A percentile compares a stretch with the other conserved stretches of the same genome.
phyloP scores from a whole-genome alignment of 2,113 vertebrate species.

The Archocentrus centrarchus region DNA sequence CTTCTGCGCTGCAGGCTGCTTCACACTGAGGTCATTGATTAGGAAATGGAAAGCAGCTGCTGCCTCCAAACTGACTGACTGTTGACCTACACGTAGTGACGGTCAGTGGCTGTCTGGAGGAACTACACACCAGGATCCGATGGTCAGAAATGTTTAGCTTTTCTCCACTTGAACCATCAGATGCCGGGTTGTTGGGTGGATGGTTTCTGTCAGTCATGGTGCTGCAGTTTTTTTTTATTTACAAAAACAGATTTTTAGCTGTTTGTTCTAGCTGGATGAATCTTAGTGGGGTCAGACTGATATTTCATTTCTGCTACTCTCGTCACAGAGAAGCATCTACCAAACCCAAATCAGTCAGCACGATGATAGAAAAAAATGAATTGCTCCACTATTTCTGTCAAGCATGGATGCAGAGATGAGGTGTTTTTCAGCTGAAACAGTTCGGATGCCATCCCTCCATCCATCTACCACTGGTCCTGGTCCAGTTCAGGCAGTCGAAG shows the following conservation, averaged over 20 bases:
- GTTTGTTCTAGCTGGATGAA: not conserved
- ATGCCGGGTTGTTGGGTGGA: not conserved
- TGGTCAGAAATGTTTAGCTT: not conserved
- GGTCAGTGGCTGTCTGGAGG: conserved; percentile 1
- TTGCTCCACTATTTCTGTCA: too few species aligned
- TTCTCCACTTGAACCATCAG: not conserved
- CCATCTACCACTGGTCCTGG: accelerated
- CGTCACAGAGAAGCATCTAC: not conserved
- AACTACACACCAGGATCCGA: not conserved
- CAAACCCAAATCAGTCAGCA: too few species aligned
- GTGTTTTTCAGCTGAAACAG: not conserved
- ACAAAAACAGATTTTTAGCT: not conserved
- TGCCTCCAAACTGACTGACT: not conserved
- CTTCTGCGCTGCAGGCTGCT: not conserved
- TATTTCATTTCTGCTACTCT: not conserved
- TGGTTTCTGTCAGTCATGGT: not conserved
- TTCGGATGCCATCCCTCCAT: not conserved
- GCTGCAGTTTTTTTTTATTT: too few species aligned
- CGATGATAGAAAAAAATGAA: too few species aligned
- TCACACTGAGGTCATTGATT: conserved; percentile 36
- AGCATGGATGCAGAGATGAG: too few species aligned
- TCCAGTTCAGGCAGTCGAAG: too few species aligned
- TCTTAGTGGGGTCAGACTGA: not conserved
- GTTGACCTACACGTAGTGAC: not conserved
- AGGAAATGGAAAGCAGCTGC: conserved; percentile 56